A percentile compares a stretch with the other conserved stretches of the same genome.
These are phyloP conservation scores for Listrodromus nycthemerus DNA, from an alignment of 2,888 invertebrate species.

Conservation along the genomic window DNA sequence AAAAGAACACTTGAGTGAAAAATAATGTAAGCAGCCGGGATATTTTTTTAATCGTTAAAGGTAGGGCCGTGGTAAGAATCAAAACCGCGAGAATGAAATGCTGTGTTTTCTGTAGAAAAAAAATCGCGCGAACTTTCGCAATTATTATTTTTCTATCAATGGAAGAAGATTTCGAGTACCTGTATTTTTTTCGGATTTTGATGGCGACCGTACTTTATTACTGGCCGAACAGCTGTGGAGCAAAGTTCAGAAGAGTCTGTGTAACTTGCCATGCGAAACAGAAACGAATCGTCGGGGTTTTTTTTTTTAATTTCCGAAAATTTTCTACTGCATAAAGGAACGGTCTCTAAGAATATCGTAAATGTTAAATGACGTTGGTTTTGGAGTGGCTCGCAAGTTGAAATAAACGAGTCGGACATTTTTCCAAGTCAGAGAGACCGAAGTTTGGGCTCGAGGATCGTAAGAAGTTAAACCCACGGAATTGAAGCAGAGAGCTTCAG, in stretches of 20 bases:
- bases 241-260: background rate
- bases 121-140: background rate
- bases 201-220: background rate
- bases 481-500: slow-evolving; percentile 34
- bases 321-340: background rate
- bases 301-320: background rate
- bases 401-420: slow-evolving; percentile 60
- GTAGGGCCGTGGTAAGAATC: background rate
- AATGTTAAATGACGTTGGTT: background rate
- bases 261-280: background rate
- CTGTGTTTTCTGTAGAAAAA: background rate
- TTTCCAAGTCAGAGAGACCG: slow-evolving; percentile 42
- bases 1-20: slow-evolving; percentile 14
- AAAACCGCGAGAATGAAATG: background rate
- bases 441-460: slow-evolving; percentile 43
- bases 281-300: background rate
- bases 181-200: background rate
- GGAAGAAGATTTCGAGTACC: background rate
- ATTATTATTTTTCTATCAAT: background rate
- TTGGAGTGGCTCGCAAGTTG: slow-evolving; percentile 1
- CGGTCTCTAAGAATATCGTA: background rate
- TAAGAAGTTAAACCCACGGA: slow-evolving; percentile 51
- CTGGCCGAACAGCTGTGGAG: background rate
- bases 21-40: background rate
- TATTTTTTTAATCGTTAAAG: slow-evolving; percentile 13